A percentile compares a stretch with the other conserved stretches of the same genome.
Evolutionary conservation across 2,888 invertebrate species (phyloP).

Genomic region (Apodemia zela): DNA sequence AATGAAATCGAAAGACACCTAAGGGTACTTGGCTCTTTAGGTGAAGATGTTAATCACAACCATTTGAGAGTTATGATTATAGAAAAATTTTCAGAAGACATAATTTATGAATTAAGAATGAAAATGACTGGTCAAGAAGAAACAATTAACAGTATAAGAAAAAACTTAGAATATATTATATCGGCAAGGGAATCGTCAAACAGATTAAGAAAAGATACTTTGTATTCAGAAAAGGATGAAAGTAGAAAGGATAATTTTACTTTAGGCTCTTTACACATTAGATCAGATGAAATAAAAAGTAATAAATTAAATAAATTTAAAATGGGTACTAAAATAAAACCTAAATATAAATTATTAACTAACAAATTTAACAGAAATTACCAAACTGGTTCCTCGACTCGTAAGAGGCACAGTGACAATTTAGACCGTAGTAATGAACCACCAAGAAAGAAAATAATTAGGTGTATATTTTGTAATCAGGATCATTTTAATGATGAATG

Average conservation of each 20-base stretch:
- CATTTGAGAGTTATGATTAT: constrained; percentile 28
- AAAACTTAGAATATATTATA: constrained; percentile 26
- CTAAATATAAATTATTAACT: not conserved
- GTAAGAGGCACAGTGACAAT: not conserved
- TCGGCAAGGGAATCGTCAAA: constrained; percentile 25
- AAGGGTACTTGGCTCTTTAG: constrained; percentile 32
- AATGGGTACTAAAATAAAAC: not conserved
- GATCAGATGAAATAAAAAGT: not conserved
- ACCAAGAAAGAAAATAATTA: constrained; percentile 10
- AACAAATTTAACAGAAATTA: not conserved
- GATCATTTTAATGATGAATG: constrained; percentile 24
- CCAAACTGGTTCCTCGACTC: not conserved
- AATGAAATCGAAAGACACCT: constrained; percentile 35
- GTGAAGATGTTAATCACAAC: constrained; percentile 34
- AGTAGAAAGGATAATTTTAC: constrained; percentile 18
- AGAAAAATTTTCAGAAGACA: constrained; percentile 27
- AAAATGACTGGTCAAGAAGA: constrained; percentile 23
- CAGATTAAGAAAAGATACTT: constrained; percentile 12
- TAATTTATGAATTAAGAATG: constrained; percentile 28
- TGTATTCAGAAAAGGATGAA: not conserved
- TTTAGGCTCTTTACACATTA: constrained; percentile 19
- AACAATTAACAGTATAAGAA: constrained; percentile 23
- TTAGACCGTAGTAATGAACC: not conserved
- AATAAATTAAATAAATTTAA: not conserved
- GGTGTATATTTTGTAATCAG: constrained; percentile 23